Percentiles rank a stretch among this genome's conserved stretches.
Evolutionary conservation across 2,797 vertebrate species (phyloP).

Genomic region (Bradypodion ventrale): DNA sequence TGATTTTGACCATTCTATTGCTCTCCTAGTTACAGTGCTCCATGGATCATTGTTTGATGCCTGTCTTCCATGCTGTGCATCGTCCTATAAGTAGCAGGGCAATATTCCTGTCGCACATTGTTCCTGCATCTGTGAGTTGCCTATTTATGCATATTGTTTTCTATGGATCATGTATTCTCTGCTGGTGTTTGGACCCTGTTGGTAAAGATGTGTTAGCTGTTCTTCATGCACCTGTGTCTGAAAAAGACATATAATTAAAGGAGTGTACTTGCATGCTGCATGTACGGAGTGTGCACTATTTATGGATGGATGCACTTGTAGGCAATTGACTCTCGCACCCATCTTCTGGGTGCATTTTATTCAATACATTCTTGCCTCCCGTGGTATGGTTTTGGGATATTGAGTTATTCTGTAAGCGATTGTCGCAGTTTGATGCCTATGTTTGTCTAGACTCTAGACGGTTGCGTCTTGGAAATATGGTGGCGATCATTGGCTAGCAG

Average conservation of each 20-base stretch:
- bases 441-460: not conserved
- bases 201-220: not conserved
- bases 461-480: not conserved
- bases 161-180: not conserved
- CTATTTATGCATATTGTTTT: not conserved
- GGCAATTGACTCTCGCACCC: not conserved
- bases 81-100: not conserved
- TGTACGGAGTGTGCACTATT: too few relatives aligned
- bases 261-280: not conserved
- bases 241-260: not conserved
- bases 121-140: constrained; percentile 1
- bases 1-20: too few relatives aligned
- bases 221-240: not conserved
- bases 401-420: not conserved
- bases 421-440: not conserved
- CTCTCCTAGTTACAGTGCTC: not conserved
- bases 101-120: not conserved
- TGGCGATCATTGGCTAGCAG: not conserved
- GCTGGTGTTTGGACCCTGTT: not conserved
- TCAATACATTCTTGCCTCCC: not conserved
- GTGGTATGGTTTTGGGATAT: not conserved
- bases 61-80: not conserved
- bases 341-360: not conserved
- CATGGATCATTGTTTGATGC: too few relatives aligned
- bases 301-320: not conserved